A percentile compares a stretch with the other conserved stretches of the same genome.
Conservation (phyloP, 2,888 invertebrate species). For the Griposia aprilina region DNA sequence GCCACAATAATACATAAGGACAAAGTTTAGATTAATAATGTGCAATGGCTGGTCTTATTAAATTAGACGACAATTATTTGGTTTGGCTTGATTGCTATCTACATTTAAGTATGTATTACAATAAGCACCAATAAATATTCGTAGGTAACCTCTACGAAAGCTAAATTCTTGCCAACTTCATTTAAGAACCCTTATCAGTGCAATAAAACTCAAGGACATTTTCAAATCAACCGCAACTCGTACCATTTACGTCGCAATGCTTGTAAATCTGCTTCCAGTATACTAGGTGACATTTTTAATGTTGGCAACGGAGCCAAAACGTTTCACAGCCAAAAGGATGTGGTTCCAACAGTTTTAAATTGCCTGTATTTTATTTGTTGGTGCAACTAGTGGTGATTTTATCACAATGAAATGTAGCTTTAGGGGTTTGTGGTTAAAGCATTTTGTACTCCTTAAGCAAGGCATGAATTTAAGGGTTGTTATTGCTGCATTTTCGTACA, state of each 20-base stretch:
- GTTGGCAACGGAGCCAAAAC: conserved; percentile 60
- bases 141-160: background rate
- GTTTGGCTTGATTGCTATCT: conserved; percentile 13
- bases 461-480: background rate
- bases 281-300: conserved; percentile 47
- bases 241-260: background rate
- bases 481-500: too few species aligned
- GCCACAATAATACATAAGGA: background rate
- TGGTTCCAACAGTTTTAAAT: conserved; percentile 50
- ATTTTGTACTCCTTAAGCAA: conserved; percentile 8
- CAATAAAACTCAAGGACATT: conserved; percentile 23
- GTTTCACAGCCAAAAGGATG: conserved; percentile 43
- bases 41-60: background rate
- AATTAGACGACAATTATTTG: background rate
- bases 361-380: conserved; percentile 54
- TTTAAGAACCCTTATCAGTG: conserved; percentile 14
- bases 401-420: conserved; percentile 35
- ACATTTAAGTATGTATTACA: background rate
- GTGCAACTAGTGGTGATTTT: conserved; percentile 60
- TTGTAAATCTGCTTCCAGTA: conserved; percentile 41
- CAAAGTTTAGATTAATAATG: background rate
- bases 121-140: background rate
- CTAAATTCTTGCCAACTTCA: conserved; percentile 8
- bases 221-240: background rate
- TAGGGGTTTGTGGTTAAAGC: background rate